Conservation (phyloP, 2,888 invertebrate species). For the Ischnus inquisitorius region DNA sequence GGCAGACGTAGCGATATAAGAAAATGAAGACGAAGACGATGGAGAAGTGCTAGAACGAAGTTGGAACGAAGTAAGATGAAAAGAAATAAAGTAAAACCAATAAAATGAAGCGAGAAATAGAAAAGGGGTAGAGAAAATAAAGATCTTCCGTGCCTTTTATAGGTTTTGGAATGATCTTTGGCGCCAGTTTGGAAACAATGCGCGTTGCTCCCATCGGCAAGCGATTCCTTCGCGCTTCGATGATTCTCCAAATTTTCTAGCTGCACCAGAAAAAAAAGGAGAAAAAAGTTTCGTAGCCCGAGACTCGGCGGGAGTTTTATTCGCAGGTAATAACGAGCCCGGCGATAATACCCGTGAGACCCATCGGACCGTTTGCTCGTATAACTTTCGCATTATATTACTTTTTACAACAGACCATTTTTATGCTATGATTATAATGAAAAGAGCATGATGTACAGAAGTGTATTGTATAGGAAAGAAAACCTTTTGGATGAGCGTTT, state of each 20-base stretch:
- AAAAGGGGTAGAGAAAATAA: slow-evolving; percentile 3
- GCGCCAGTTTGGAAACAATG: slow-evolving; percentile 35
- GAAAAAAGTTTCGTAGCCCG: neutral
- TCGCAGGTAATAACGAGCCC: slow-evolving; percentile 33
- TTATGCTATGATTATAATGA: slow-evolving; percentile 29
- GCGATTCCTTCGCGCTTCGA: neutral
- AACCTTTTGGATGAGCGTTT: neutral
- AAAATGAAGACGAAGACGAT: neutral
- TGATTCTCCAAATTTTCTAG: slow-evolving; percentile 42
- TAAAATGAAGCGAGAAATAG: neutral
- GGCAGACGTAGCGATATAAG: neutral
- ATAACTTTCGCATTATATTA: slow-evolving; percentile 29
- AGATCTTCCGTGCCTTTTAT: slow-evolving; percentile 28
- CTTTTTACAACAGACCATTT: neutral
- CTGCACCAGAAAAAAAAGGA: neutral
- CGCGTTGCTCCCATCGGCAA: neutral
- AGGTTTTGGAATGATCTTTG: slow-evolving; percentile 27
- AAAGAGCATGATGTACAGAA: neutral
- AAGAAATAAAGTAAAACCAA: neutral
- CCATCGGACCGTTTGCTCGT: slow-evolving; percentile 18
- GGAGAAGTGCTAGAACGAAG: slow-evolving; percentile 26
- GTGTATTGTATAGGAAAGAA: neutral
- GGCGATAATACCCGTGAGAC: slow-evolving; percentile 14
- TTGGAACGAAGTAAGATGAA: slow-evolving; percentile 27
- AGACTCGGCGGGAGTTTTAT: slow-evolving; percentile 18